Evolutionary conservation across 2,797 vertebrate genomes (phyloP).

Genomic region (Neosilurus hyrtlii): DNA sequence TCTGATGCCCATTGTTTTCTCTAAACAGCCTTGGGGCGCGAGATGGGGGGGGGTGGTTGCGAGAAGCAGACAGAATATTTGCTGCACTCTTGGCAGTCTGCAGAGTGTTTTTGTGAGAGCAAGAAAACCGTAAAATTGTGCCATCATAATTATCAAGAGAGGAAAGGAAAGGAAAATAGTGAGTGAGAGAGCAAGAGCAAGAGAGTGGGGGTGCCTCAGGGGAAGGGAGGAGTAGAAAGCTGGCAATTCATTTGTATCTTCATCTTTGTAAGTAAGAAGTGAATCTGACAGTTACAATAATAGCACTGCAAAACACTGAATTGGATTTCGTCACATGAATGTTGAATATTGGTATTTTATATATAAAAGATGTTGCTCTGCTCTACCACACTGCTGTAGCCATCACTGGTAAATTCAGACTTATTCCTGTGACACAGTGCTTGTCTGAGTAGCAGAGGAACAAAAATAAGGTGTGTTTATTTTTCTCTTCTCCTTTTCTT

Average conservation of each 20-base stretch:
- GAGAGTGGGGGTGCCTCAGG: conserved; percentile 37
- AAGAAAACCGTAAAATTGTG: conserved; percentile 71
- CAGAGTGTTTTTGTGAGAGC: conserved; percentile 67
- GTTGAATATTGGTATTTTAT: conserved; percentile 29
- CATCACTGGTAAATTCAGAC: conserved; percentile 23
- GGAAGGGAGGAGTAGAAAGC: conserved; percentile 51
- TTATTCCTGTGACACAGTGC: conserved; percentile 34
- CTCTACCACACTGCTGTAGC: background rate
- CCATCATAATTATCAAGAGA: conserved; percentile 73
- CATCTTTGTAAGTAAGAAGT: conserved; percentile 71
- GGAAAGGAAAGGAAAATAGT: conserved; percentile 46
- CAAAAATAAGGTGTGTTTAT: conserved; percentile 24
- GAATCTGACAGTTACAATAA: conserved; percentile 78
- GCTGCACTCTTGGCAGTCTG: conserved; percentile 66
- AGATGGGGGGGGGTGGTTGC: background rate
- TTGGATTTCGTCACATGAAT: conserved; percentile 67
- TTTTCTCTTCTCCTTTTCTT: conserved; percentile 11
- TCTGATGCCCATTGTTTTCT: conserved; percentile 6
- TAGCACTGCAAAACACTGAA: conserved; percentile 71
- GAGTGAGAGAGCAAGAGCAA: conserved; percentile 16
- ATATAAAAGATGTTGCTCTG: conserved; percentile 8
- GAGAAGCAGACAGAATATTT: conserved; percentile 42
- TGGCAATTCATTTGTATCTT: conserved; percentile 70
- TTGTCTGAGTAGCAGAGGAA: conserved; percentile 33
- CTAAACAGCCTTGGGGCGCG: background rate